A percentile compares a stretch with the other conserved stretches of the same genome.
Evolutionary conservation across 2,888 invertebrate species (phyloP).

Genomic region (Drosophila acutilabella): DNA sequence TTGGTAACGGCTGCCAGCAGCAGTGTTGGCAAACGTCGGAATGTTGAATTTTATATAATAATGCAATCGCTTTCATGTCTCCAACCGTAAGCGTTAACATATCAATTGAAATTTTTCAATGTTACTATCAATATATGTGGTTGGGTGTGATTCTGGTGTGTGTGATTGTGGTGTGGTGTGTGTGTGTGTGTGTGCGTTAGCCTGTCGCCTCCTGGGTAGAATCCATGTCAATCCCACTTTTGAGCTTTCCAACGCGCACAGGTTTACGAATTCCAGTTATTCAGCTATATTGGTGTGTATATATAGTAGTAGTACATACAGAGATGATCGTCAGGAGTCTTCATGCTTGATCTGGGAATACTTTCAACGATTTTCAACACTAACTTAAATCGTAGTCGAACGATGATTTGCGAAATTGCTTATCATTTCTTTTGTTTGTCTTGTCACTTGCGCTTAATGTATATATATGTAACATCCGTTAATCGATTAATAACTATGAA

Average conservation of each 20-base stretch:
- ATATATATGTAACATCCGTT: constrained; percentile 55
- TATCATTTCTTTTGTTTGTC: constrained; percentile 58
- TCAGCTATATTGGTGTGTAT: constrained; percentile 3
- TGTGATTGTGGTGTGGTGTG: constrained; percentile 21
- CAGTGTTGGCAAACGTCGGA: constrained; percentile 26
- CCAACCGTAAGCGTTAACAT: constrained; percentile 34
- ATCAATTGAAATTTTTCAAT: constrained; percentile 32
- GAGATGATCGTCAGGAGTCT: background rate
- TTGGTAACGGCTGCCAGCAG: constrained; percentile 14
- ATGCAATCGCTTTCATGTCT: background rate
- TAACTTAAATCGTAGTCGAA: constrained; percentile 47
- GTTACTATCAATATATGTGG: constrained; percentile 11
- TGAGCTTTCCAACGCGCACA: constrained; percentile 12
- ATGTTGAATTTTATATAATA: background rate
- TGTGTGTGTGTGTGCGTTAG: constrained; percentile 42
- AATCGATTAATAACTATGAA: constrained; percentile 56
- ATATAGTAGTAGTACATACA: background rate
- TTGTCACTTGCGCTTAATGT: constrained; percentile 59
- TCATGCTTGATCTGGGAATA: constrained; percentile 15
- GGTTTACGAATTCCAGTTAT: constrained; percentile 23
- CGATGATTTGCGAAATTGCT: constrained; percentile 70
- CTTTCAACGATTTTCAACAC: constrained; percentile 24
- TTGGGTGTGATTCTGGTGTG: constrained; percentile 16
- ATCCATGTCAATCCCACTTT: background rate
- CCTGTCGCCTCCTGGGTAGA: constrained; percentile 22